Conservation (phyloP, 1,140 invertebrate species). For the Drosophila lacteicornis region DNA sequence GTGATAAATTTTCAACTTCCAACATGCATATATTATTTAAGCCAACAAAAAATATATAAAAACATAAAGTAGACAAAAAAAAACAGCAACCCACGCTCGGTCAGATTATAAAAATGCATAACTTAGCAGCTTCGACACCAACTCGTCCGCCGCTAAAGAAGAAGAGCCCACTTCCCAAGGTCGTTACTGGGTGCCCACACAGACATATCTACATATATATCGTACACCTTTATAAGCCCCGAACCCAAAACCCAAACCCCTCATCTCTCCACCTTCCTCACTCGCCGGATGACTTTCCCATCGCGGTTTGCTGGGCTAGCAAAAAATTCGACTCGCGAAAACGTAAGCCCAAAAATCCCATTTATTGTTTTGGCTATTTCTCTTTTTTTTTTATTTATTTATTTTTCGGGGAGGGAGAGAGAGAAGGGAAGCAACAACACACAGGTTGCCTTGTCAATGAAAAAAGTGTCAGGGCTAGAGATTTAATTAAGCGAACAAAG, state of each 20-base stretch:
- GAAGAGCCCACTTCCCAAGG: constrained; percentile 58
- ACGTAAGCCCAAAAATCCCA: constrained; percentile 67
- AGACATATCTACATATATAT: constrained; percentile 12
- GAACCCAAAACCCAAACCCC: constrained; percentile 1
- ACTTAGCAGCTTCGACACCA: constrained; percentile 70
- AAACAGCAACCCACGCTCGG: constrained; percentile 52
- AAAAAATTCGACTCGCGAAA: constrained; percentile 46
- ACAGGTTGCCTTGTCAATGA: constrained; percentile 78
- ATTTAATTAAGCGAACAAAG: constrained; percentile 78
- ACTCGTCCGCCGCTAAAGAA: constrained; percentile 50
- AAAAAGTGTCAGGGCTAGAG: constrained; percentile 81
- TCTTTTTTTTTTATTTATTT: constrained; percentile 11
- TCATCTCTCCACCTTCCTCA: neutral
- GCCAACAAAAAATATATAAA: constrained; percentile 31
- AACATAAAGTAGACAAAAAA: constrained; percentile 25
- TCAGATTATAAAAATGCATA: constrained; percentile 66
- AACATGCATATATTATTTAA: constrained; percentile 62
- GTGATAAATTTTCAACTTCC: constrained; percentile 68
- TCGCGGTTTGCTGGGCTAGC: constrained; percentile 58
- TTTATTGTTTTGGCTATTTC: constrained; percentile 65
- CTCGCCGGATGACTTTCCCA: constrained; percentile 62
- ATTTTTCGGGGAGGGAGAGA: neutral
- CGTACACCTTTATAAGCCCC: neutral
- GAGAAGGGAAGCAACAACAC: constrained; percentile 2
- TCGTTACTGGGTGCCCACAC: constrained; percentile 47